Evolutionary conservation across 2,888 invertebrate genomes (phyloP), one percentile per base, ranked within the genome.

Genomic region (Incurvaria masculella): DNA sequence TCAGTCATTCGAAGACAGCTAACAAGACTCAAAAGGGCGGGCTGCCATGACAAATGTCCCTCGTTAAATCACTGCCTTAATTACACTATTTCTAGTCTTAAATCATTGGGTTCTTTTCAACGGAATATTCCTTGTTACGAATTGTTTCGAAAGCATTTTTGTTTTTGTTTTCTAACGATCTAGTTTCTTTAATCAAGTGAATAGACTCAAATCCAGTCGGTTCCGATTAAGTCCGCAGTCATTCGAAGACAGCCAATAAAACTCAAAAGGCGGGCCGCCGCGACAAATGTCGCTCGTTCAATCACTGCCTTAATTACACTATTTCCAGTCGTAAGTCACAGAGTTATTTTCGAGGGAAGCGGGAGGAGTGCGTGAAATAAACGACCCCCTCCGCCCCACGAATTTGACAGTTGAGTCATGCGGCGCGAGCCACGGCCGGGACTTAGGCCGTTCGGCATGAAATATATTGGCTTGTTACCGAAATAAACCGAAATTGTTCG

Each of bases 401-500:
- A 20, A 17, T 11, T 21, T 42, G 21, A 42, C 20, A 21, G 21
- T 42, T 42, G 21, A 20, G 20, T 42, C 20, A 42, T 42, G 20
- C 4, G 21, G 3, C 41, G n/a, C 16, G 8, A 11, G 16, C 16
- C 56, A 60, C 56, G 57, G 57, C 49, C 18, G 5, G 14, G 42
- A 21, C 19, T 42, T 42, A 42, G 14, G 33, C 33, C 14, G 16
- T 42, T 21, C 16, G 64, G 61, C 68, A 68, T 71, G 65, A 65
- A 64, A 63, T 62, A 58, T 57, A 33, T 33, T n/a, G 51, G 53
- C 56, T 53, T 59, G 21, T 59, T 62, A 44, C 63, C 62, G 64
- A 68, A 69, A 67, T 66, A 63, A 66, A 65, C 61, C 52, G 52
- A 55, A 61, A 63, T 60, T 61, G 44, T 47, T 42, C 42, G 10